A percentile compares a stretch with the other conserved stretches of the same genome.
Evolutionary conservation across 2,797 vertebrate species (phyloP).

Genomic region (Coilia nasus): DNA sequence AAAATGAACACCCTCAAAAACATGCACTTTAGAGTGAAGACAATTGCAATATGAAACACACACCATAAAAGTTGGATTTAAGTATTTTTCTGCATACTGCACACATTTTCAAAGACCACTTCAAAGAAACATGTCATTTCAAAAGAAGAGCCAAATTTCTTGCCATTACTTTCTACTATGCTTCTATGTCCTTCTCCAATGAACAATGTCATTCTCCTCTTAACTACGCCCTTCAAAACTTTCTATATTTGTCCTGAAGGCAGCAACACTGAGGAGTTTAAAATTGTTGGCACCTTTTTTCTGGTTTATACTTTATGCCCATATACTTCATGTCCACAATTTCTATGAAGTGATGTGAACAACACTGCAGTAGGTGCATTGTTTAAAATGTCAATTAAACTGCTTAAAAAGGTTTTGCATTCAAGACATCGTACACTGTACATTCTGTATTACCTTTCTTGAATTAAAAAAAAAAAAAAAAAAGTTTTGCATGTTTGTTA

Average conservation of each 20-base stretch:
- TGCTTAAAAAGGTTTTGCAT: not conserved
- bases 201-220: too few relatives aligned
- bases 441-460: too few relatives aligned
- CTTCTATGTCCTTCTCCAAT: not conserved
- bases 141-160: not conserved
- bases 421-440: too few relatives aligned
- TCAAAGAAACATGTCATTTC: not conserved
- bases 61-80: not conserved
- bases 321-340: not conserved
- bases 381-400: not conserved
- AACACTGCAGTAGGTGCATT: not conserved
- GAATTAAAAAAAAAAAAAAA: too few relatives aligned
- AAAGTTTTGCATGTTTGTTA: not conserved
- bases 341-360: not conserved
- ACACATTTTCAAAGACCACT: slow-evolving; percentile 7
- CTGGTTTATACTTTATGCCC: not conserved
- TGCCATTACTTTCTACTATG: not conserved
- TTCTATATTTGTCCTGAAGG: not conserved
- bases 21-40: not conserved
- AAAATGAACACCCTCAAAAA: not conserved
- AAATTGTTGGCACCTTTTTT: not conserved
- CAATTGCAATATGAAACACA: not conserved
- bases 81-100: not conserved
- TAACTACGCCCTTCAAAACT: too few relatives aligned
- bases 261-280: not conserved